Base-by-base conservation (phyloP, 1,140 invertebrate genomes). In the Caenorhabditis remanei region DNA sequence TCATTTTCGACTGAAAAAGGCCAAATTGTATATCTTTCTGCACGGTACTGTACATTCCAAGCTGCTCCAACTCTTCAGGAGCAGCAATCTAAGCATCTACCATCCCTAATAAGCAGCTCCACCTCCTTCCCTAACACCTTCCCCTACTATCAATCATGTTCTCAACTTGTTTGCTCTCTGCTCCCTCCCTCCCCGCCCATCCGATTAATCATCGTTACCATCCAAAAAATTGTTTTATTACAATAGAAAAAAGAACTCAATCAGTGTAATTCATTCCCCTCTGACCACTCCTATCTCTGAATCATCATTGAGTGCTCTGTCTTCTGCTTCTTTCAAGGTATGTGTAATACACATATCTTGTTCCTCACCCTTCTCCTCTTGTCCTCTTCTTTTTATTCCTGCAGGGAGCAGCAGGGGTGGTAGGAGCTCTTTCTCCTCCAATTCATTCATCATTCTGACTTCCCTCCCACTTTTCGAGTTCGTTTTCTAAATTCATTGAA, bases 371-470 rank as follows among this genome's bases (percentile, higher is more conserved):
- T 21, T n/a, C n/a, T 58, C 61, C 32, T 13, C 32, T 7, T 32
- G 11, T 5, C 61, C 14, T 32, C 61, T 63, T 63, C 61, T 63
- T 32, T 24, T 63, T 14, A 6, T 16, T 16, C 50, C 50, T 16
- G 50, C 32, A 32, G 2, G 2, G 32, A 32, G 32, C 32, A 32
- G 32, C 32, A 32, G n/a, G n/a, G n/a, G n/a, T n/a, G n/a, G 32
- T 32, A 2, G 32, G 32, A 32, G 32, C 32, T 32, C 61, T 32
- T 5, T 11, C 21, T 21, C 21, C 24, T 11, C 24, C 61, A 63
- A 63, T 63, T 63, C 61, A 63, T 63, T 63, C 61, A 63, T 63
- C 61, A 63, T 63, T 63, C 9, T 63, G 61, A 63, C 61, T 24
- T 21, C 61, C 13, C 4, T 63, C 56, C n/a, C n/a, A 3, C n/a